phyloP scores from a whole-genome alignment of 2,797 vertebrate genomes.

The Propithecus perrieri region DNA sequence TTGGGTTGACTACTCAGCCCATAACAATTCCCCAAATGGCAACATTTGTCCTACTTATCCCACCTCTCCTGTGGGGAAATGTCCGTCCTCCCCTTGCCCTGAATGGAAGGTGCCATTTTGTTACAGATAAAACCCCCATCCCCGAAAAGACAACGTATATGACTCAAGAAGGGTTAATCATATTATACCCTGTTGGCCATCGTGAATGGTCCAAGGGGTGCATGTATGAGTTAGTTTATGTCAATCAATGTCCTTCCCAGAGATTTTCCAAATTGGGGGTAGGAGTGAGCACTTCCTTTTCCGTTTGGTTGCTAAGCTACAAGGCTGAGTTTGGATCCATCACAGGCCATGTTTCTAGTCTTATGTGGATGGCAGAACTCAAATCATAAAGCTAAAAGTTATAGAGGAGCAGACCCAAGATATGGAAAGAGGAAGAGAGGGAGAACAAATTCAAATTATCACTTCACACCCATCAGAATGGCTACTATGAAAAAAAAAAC shows the following conservation, averaged over 20 bases:
- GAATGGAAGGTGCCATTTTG: background rate
- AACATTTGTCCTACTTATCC: background rate
- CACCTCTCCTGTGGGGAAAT: background rate
- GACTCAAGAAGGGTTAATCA: background rate
- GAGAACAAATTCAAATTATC: background rate
- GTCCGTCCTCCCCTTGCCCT: background rate
- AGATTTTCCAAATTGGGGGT: background rate
- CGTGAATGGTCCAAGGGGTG: background rate
- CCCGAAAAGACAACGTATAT: background rate
- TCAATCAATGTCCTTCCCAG: background rate
- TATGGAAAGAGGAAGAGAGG: background rate
- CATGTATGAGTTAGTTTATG: background rate
- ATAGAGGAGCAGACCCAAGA: slow-evolving; percentile 13
- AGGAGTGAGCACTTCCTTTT: background rate
- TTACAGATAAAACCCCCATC: background rate
- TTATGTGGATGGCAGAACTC: background rate
- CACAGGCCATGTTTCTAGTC: background rate
- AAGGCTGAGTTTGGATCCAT: background rate
- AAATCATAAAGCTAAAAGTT: background rate
- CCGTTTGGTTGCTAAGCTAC: background rate
- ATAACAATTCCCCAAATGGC: background rate
- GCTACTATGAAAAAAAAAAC: background rate
- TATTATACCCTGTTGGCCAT: background rate
- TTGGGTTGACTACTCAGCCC: background rate
- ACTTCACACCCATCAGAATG: background rate